A percentile compares a stretch with the other conserved stretches of the same genome.
Evolutionary conservation across 2,888 invertebrate genomes (phyloP).

Genomic region (Leptothorax acervorum): DNA sequence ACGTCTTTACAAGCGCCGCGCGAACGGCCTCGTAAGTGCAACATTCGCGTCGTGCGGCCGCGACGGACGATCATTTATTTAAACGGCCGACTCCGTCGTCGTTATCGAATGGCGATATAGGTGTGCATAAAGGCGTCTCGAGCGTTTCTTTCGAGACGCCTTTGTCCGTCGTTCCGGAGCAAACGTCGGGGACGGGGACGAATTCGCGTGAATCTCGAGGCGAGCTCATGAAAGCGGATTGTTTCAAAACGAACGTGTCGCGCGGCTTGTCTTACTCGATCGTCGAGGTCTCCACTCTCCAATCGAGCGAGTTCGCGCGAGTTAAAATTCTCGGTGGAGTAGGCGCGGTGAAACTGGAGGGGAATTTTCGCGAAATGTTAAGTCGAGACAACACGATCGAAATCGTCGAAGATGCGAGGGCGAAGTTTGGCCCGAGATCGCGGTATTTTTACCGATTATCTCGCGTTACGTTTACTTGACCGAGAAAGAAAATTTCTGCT

Average conservation of each 20-base stretch:
- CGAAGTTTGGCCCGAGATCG: not conserved
- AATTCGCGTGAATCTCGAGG: not conserved
- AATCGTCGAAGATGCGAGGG: not conserved
- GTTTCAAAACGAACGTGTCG: not conserved
- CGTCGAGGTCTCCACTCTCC: not conserved
- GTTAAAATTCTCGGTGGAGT: not conserved
- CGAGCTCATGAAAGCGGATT: not conserved
- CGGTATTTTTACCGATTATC: not conserved
- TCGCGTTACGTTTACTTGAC: not conserved
- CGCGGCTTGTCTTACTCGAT: not conserved
- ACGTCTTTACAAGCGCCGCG: not conserved
- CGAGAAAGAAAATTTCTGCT: not conserved
- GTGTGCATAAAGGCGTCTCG: not conserved
- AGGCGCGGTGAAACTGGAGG: not conserved
- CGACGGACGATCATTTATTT: conserved; percentile 33
- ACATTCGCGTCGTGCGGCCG: not conserved
- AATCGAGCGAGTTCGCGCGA: not conserved
- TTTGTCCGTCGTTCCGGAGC: not conserved
- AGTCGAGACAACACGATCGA: not conserved
- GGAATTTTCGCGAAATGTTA: not conserved
- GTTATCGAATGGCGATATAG: not conserved
- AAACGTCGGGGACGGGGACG: not conserved
- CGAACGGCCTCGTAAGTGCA: not conserved
- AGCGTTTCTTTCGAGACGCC: not conserved
- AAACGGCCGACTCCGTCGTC: conserved; percentile 1